These are phyloP conservation scores for Nipponacmea schrenckii DNA, from an alignment of 2,888 invertebrate species.

Conservation along the genomic window DNA sequence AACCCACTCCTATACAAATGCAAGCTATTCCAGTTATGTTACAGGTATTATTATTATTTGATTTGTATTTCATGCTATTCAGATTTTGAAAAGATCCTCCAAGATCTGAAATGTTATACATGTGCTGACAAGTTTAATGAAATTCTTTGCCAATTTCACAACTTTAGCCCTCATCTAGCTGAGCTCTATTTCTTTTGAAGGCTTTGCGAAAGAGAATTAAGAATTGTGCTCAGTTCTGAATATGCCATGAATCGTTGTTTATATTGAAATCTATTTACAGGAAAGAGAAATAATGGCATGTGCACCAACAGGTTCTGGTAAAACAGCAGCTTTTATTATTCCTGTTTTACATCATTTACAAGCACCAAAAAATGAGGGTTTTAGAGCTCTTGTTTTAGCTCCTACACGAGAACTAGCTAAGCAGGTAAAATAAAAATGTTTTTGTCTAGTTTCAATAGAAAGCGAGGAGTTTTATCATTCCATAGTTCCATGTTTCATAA, in stretches of 20 bases:
- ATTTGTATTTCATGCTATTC: not conserved
- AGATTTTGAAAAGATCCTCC: not conserved
- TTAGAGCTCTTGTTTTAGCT: constrained; percentile 85
- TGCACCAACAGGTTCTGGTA: constrained; percentile 97
- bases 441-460: not conserved
- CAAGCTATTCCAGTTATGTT: constrained; percentile 92
- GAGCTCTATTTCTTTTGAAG: not conserved
- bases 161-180: too few species aligned
- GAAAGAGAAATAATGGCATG: constrained; percentile 88
- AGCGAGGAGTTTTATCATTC: too few species aligned
- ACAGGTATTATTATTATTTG: constrained; percentile 43
- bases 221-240: too few species aligned
- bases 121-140: not conserved
- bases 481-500: too few species aligned
- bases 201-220: not conserved
- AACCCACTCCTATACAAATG: constrained; percentile 72
- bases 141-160: not conserved
- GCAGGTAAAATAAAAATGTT: constrained; percentile 74
- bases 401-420: constrained; percentile 94
- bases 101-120: not conserved
- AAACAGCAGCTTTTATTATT: constrained; percentile 92
- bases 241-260: too few species aligned
- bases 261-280: constrained; percentile 35
- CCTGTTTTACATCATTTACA: constrained; percentile 85
- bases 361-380: constrained; percentile 77